A percentile compares a stretch with the other conserved stretches of the same genome.
Conservation (phyloP, 2,888 invertebrate genomes). For the Dyspetes luteomarginatus region DNA sequence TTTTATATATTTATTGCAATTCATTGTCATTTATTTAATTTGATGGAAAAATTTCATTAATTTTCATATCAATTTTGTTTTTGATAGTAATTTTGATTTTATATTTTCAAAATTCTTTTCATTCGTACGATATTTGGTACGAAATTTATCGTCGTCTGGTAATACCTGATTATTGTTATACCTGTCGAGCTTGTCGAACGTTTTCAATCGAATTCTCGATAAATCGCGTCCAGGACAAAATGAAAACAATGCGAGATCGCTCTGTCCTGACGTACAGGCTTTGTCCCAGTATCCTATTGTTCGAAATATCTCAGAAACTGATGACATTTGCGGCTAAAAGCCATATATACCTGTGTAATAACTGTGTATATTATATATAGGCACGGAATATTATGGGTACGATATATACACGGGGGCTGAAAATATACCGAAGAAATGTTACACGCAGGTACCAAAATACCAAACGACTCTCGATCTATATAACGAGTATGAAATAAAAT, state of each 20-base stretch:
- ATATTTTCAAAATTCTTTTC: constrained; percentile 24
- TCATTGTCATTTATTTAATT: too few species aligned
- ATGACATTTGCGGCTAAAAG: constrained; percentile 49
- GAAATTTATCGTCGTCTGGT: constrained; percentile 1
- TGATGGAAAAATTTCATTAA: too few species aligned
- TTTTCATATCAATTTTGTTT: not conserved
- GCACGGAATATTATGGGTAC: too few species aligned
- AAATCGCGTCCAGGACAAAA: constrained; percentile 2
- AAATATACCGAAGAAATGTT: too few species aligned
- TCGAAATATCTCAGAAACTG: constrained; percentile 44
- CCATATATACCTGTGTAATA: too few species aligned
- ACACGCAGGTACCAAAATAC: too few species aligned
- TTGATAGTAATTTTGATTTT: constrained; percentile 19
- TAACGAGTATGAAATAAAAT: too few species aligned
- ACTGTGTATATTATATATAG: too few species aligned
- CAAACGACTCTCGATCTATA: too few species aligned
- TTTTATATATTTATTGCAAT: too few species aligned
- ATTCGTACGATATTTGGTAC: constrained; percentile 16
- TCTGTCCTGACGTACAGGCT: constrained; percentile 13
- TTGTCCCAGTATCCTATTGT: constrained; percentile 49
- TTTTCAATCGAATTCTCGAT: constrained; percentile 37
- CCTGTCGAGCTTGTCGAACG: constrained; percentile 41
- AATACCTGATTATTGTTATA: not conserved
- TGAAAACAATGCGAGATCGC: constrained; percentile 47
- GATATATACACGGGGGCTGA: too few species aligned